phyloP scores from a whole-genome alignment of 53 echinoderm and acorn worm genomes.

The Echinarachnius parma region DNA sequence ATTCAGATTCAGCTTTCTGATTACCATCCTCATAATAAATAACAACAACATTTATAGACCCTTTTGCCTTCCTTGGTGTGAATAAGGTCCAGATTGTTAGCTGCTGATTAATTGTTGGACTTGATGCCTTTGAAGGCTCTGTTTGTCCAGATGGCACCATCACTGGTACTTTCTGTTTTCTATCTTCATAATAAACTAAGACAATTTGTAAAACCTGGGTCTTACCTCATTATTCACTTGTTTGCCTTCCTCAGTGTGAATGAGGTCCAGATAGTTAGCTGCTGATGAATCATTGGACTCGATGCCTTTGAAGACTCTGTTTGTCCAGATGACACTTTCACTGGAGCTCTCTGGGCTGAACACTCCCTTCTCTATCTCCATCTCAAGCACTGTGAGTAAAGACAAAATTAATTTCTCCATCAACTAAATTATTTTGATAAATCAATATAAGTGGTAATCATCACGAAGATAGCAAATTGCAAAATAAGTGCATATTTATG shows the following conservation, averaged over 20 bases:
- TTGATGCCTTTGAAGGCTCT: slow-evolving; percentile 79
- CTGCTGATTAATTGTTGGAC: slow-evolving; percentile 68
- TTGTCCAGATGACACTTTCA: slow-evolving; percentile 84
- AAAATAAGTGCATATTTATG: too few species aligned
- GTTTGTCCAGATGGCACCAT: slow-evolving; percentile 82
- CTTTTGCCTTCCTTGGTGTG: slow-evolving; percentile 15
- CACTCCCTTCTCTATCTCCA: slow-evolving; percentile 84
- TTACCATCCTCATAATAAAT: too few species aligned
- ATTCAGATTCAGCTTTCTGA: too few species aligned
- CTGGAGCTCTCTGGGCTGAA: slow-evolving; percentile 78
- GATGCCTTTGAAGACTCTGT: slow-evolving; percentile 76
- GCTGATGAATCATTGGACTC: slow-evolving; percentile 78
- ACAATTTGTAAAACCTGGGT: neutral
- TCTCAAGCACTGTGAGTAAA: slow-evolving; percentile 43
- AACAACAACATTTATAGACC: too few species aligned
- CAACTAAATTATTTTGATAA: neutral
- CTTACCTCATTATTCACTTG: slow-evolving; percentile 27
- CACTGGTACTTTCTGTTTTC: slow-evolving; percentile 74
- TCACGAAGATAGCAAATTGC: too few species aligned
- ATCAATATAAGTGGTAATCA: neutral
- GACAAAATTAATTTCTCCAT: neutral
- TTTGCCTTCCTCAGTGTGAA: slow-evolving; percentile 19
- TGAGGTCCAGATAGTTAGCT: slow-evolving; percentile 72
- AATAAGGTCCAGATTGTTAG: slow-evolving; percentile 72
- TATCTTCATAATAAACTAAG: too few species aligned